A percentile compares a stretch with the other conserved stretches of the same genome.
These are phyloP conservation scores for Lasioglossum vierecki DNA, from an alignment of 2,888 invertebrate genomes.

Conservation along the genomic window DNA sequence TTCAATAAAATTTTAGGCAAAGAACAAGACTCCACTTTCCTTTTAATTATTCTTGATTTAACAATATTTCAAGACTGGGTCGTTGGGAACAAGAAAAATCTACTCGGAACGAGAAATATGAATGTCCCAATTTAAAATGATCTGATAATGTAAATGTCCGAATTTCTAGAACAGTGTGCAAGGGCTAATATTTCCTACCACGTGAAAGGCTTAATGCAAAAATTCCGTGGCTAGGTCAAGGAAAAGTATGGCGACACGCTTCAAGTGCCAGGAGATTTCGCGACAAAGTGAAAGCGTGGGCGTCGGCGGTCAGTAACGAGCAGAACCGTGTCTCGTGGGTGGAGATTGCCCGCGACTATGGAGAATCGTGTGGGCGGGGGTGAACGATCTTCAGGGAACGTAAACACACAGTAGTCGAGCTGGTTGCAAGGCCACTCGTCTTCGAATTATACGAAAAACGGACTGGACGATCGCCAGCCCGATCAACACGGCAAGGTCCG, in stretches of 20 bases:
- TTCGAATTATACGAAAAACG: constrained; percentile 4
- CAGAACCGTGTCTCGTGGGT: background rate
- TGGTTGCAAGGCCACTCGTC: background rate
- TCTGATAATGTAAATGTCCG: background rate
- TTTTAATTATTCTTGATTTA: too few species aligned
- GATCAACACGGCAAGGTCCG: constrained; percentile 46
- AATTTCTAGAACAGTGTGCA: background rate
- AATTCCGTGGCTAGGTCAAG: background rate
- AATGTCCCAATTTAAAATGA: background rate
- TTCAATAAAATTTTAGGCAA: background rate
- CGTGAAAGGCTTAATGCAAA: background rate
- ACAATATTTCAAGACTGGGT: too few species aligned
- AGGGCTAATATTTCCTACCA: background rate
- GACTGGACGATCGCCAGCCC: constrained; percentile 62
- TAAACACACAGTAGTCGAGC: constrained; percentile 13
- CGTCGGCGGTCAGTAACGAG: background rate
- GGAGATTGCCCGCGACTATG: background rate
- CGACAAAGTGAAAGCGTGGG: background rate
- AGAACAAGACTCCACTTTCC: too few species aligned
- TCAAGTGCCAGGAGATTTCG: background rate
- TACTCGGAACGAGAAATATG: background rate
- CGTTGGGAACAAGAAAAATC: too few species aligned
- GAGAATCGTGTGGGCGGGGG: constrained; percentile 5
- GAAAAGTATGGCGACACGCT: background rate
- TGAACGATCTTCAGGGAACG: constrained; percentile 18